Base-by-base conservation (phyloP, 1,140 invertebrate species). In the Brachionus manjavacas region DNA sequence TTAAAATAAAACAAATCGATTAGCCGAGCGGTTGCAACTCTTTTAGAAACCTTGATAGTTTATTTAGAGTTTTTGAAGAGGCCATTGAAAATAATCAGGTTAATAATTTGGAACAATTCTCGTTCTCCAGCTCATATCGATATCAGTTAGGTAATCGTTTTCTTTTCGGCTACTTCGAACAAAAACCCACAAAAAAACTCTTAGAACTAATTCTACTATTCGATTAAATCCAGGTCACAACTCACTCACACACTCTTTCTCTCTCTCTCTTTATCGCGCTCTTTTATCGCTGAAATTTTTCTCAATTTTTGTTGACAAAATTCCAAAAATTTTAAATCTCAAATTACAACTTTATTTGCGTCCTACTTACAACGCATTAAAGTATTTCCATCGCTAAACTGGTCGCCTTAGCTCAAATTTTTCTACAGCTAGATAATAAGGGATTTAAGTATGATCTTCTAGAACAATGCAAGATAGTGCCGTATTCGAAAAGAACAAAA, bases 331-430 rank as follows among this genome's bases (percentile, higher is more conserved):
- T 60, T 60, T 20, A 20, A 60, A 39, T 72, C 68, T 72, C 68
- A 72, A 72, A 72, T 72, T 72, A 72, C 68, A 72, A 72, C 35
- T 68, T 68, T 72, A 72, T 72, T 72, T 72, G 68, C 39, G 68
- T 72, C 68, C 68, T 46, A 72, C 68, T 72, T 72, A 39, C 31
- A 72, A 72, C 16, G 52, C 52, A 72, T 31, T 31, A 35, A 68
- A 68, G 31, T 31, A 68, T 68, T 68, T 68, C 66, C 66, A 68
- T 31, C 25, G 7, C n/a, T 68, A 9, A 6, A 68, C 25, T 68
- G 31, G 25, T 68, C 31, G 68, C 68, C 41, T 23, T 11, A 72
- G 68, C 35, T 35, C 31, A 35, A 35, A 0, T 35, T 7, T 35
- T 35, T 35, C 6, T 35, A 4, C 46, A 52, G 46, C 46, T 52